These are phyloP conservation scores for Bambusicola thoracicus DNA, from an alignment of 2,113 vertebrate genomes.

Conservation along the genomic window DNA sequence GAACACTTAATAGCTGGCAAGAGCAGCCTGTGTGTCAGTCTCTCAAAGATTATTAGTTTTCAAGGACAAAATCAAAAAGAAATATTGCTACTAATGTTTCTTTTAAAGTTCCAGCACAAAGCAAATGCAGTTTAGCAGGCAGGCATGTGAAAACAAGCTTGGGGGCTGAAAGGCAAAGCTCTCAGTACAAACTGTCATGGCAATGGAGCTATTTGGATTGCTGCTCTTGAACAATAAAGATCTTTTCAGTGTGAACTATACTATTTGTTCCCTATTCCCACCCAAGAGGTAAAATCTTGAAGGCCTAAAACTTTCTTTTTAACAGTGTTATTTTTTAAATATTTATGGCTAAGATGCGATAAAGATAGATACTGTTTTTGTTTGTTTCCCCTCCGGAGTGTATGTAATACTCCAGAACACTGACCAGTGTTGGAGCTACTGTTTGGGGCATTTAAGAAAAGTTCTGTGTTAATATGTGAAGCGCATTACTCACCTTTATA, in stretches of 20 bases:
- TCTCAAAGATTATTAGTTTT: constrained; percentile 1
- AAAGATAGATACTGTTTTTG: neutral
- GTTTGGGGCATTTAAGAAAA: neutral
- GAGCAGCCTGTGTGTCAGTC: neutral
- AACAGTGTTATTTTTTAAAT: neutral
- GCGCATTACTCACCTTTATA: neutral
- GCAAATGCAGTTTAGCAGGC: neutral
- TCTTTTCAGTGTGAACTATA: neutral
- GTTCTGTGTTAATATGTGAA: neutral
- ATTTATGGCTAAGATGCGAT: neutral
- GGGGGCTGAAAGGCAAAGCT: neutral
- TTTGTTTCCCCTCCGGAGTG: neutral
- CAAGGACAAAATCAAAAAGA: constrained; percentile 15
- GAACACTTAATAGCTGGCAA: constrained; percentile 39
- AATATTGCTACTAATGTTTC: neutral
- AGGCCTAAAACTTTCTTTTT: neutral
- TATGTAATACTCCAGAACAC: neutral
- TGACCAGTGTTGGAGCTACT: neutral
- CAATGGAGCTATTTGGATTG: neutral
- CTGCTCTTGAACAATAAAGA: accelerated
- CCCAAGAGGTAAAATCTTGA: neutral
- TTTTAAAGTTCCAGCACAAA: neutral
- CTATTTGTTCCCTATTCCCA: neutral
- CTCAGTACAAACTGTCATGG: accelerated
- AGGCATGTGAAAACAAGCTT: neutral